Evolutionary conservation across 2,888 invertebrate species (phyloP).

Genomic region (Auanema freiburgensis): DNA sequence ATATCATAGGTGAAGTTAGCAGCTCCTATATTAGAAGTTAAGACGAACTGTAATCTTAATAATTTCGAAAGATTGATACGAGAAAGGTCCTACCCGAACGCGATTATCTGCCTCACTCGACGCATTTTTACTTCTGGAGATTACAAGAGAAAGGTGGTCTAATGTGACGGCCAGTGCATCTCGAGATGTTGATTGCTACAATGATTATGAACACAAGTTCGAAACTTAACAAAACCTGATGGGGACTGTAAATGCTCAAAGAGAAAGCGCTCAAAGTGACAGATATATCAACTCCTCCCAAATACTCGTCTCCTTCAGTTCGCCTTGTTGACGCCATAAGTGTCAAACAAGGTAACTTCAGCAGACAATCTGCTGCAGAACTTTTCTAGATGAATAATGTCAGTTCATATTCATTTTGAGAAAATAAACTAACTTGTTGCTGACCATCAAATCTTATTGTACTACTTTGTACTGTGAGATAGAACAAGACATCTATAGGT

Average conservation of each 20-base stretch:
- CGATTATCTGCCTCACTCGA: constrained; percentile 48
- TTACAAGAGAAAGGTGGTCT: constrained; percentile 53
- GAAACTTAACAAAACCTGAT: constrained; percentile 31
- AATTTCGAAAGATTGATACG: constrained; percentile 4
- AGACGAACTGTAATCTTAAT: constrained; percentile 37
- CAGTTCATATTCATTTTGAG: not conserved
- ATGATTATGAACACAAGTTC: not conserved
- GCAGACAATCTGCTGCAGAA: constrained; percentile 56
- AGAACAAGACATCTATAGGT: constrained; percentile 96
- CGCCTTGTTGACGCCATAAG: constrained; percentile 85
- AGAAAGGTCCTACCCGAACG: constrained; percentile 36
- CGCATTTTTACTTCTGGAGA: constrained; percentile 55
- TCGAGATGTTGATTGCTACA: constrained; percentile 13
- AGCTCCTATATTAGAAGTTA: constrained; percentile 58
- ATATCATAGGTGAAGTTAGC: constrained; percentile 93
- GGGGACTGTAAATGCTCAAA: constrained; percentile 96
- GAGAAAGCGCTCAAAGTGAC: constrained; percentile 95
- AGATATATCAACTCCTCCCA: constrained; percentile 78
- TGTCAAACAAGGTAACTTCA: constrained; percentile 89
- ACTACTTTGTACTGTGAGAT: constrained; percentile 96
- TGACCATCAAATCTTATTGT: constrained; percentile 79
- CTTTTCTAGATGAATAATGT: constrained; percentile 9
- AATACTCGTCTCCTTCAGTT: constrained; percentile 38
- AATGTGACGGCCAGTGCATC: constrained; percentile 54
- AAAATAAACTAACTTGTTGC: constrained; percentile 23